phyloP scores from a whole-genome alignment of 2,113 vertebrate species.

The Marcusenius ussheri region DNA sequence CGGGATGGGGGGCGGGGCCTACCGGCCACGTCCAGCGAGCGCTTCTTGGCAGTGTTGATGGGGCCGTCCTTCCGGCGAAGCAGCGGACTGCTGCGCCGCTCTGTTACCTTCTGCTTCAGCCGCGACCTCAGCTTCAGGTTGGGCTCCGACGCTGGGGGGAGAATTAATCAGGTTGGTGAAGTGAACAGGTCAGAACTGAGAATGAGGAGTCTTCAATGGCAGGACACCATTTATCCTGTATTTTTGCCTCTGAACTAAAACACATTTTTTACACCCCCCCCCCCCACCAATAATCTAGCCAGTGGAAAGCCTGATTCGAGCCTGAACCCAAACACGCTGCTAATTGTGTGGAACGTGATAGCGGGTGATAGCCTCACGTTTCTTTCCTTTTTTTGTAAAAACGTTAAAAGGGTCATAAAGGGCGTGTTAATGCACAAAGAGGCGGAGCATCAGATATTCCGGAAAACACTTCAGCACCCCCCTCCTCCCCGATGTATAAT shows the following conservation, averaged over 20 bases:
- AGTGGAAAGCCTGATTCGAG: neutral
- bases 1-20: slow-evolving; percentile 9
- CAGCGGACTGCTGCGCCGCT: slow-evolving; percentile 89
- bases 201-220: neutral
- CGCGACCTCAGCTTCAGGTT: slow-evolving; percentile 92
- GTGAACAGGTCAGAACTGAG: neutral
- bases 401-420: slow-evolving; percentile 12
- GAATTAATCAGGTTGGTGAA: neutral
- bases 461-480: neutral
- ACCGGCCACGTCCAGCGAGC: slow-evolving; percentile 85
- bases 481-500: neutral
- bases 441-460: neutral
- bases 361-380: neutral
- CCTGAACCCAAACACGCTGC: neutral
- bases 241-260: neutral
- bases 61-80: slow-evolving; percentile 85
- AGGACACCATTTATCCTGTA: neutral
- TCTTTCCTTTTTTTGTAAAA: neutral
- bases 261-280: neutral
- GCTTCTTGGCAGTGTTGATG: slow-evolving; percentile 77
- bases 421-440: slow-evolving; percentile 4
- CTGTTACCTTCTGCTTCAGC: slow-evolving; percentile 95
- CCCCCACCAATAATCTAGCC: neutral
- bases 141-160: slow-evolving; percentile 82
- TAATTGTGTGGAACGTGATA: neutral